These are phyloP conservation scores for Microtus richardsoni DNA, from an alignment of 2,113 vertebrate species.

Conservation along the genomic window DNA sequence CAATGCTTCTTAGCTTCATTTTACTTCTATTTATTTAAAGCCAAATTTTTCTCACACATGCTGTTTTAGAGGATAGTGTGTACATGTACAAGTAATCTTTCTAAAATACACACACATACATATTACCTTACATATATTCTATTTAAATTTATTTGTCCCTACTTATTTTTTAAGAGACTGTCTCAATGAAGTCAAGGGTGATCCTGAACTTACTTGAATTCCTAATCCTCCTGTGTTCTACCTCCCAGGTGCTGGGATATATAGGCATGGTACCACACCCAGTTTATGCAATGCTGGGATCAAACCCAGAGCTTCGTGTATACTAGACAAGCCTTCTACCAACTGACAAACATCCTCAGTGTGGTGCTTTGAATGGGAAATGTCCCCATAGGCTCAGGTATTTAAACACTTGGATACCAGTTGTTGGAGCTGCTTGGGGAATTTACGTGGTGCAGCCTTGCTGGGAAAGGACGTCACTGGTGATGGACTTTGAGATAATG, in stretches of 20 bases:
- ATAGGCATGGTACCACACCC: neutral
- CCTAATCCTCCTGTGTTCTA: neutral
- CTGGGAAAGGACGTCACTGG: neutral
- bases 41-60: neutral
- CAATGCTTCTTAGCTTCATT: neutral
- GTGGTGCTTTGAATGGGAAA: neutral
- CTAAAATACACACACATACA: neutral
- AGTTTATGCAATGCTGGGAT: neutral
- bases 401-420: neutral
- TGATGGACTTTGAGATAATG: neutral
- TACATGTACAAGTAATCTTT: neutral
- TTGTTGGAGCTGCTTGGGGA: neutral
- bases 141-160: conserved; percentile 1
- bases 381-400: neutral
- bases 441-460: neutral
- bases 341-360: neutral
- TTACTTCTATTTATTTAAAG: conserved; percentile 27
- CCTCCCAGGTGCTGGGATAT: neutral
- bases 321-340: neutral
- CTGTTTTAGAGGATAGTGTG: neutral
- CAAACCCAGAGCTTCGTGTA: neutral
- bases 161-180: neutral
- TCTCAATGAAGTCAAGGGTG: neutral
- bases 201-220: neutral
- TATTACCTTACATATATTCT: neutral